phyloP scores from a whole-genome alignment of 2,797 vertebrate genomes.

The Sebastes alutus region DNA sequence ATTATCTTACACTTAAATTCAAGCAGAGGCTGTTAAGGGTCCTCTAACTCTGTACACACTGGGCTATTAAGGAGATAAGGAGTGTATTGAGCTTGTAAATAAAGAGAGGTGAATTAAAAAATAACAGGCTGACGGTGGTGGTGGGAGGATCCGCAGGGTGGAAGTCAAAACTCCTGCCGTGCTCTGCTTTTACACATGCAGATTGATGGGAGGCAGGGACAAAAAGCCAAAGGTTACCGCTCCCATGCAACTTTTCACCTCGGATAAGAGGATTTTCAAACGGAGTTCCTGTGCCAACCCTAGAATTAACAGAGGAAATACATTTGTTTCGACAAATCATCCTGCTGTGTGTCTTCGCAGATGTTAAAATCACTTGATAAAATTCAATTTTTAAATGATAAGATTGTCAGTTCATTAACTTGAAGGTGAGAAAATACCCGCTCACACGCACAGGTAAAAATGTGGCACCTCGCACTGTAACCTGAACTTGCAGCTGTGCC shows the following conservation, averaged over 20 bases:
- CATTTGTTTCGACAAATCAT: conserved; percentile 4
- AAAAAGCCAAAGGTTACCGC: conserved; percentile 49
- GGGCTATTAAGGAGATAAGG: conserved; percentile 38
- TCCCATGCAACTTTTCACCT: conserved; percentile 37
- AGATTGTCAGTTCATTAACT: conserved; percentile 2
- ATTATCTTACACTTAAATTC: conserved; percentile 39
- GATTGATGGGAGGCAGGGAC: conserved; percentile 45
- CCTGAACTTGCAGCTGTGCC: conserved; percentile 42
- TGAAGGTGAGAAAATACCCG: not conserved
- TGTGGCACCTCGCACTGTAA: conserved; percentile 48
- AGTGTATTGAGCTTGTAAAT: conserved; percentile 54
- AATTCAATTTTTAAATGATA: not conserved
- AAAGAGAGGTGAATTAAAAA: conserved; percentile 31
- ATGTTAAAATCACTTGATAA: not conserved
- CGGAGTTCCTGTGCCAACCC: conserved; percentile 9
- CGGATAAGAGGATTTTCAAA: conserved; percentile 32
- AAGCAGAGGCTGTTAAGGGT: conserved; percentile 17
- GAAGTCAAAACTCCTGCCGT: conserved; percentile 54
- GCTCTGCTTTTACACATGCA: conserved; percentile 63
- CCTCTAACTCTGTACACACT: conserved; percentile 30
- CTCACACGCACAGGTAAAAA: conserved; percentile 55
- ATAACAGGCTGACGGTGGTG: not conserved
- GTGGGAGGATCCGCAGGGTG: conserved; percentile 24
- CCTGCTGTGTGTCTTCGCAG: not conserved
- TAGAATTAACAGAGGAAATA: not conserved